Percentiles rank a stretch among this genome's conserved stretches.
These are phyloP conservation scores for Sphenopsis melanotis DNA, from an alignment of 2,797 vertebrate species.

Conservation along the genomic window DNA sequence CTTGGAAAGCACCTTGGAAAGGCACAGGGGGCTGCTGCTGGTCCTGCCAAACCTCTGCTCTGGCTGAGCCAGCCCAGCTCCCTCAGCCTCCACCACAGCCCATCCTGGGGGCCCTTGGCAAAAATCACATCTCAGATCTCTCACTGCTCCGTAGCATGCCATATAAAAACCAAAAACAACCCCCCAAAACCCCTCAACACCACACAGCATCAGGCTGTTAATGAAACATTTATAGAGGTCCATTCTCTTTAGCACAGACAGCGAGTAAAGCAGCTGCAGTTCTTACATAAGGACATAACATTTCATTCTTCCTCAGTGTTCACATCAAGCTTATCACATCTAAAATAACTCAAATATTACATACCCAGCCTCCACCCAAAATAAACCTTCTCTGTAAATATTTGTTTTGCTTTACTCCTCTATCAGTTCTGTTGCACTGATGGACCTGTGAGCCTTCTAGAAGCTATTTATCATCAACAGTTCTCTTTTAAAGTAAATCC, in stretches of 20 bases:
- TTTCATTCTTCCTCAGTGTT: neutral
- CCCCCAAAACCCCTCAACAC: neutral
- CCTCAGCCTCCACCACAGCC: neutral
- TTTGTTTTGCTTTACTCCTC: neutral
- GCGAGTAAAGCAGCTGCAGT: neutral
- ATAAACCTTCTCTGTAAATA: neutral
- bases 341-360: neutral
- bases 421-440: neutral
- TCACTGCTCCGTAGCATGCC: neutral
- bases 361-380: neutral
- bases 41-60: neutral
- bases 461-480: neutral
- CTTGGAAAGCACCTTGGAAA: neutral
- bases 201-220: neutral
- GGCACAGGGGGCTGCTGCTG: neutral
- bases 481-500: neutral
- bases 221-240: neutral
- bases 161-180: rapidly evolving
- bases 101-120: rapidly evolving
- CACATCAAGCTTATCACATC: neutral
- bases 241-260: neutral
- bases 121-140: neutral
- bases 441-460: neutral
- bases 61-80: neutral
- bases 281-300: neutral